A percentile compares a stretch with the other conserved stretches of the same genome.
Conservation (phyloP, 1,140 invertebrate genomes). For the Drosophila kepulauana region DNA sequence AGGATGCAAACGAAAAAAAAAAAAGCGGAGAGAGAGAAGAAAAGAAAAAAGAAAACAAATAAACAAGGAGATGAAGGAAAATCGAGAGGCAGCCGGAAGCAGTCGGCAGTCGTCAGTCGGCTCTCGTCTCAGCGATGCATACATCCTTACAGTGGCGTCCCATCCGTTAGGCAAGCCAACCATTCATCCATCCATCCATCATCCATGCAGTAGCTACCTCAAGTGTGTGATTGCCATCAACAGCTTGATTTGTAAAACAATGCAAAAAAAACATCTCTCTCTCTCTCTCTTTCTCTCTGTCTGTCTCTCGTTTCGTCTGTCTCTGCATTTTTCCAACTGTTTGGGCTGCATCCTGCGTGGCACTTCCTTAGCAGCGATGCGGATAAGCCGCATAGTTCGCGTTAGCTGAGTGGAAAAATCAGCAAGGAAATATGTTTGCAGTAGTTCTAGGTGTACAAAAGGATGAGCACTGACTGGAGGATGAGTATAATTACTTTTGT, state of each 20-base stretch:
- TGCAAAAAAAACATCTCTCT: conserved; percentile 5
- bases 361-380: conserved; percentile 72
- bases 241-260: conserved; percentile 77
- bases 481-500: conserved; percentile 77
- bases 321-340: conserved; percentile 56
- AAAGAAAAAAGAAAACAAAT: conserved; percentile 8
- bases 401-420: conserved; percentile 78
- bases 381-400: conserved; percentile 78
- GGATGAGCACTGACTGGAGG: conserved; percentile 35
- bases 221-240: conserved; percentile 81
- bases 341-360: conserved; percentile 44
- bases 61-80: conserved; percentile 39
- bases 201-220: conserved; percentile 43
- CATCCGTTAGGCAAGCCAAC: not conserved
- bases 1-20: not conserved
- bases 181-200: conserved; percentile 45
- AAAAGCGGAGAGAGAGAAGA: conserved; percentile 2
- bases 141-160: conserved; percentile 53
- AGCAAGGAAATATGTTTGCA: conserved; percentile 46
- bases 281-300: conserved; percentile 21
- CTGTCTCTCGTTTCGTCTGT: conserved; percentile 23
- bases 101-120: conserved; percentile 33
- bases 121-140: conserved; percentile 66
- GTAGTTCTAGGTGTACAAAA: conserved; percentile 40
- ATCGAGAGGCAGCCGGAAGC: conserved; percentile 46